A percentile compares a stretch with the other conserved stretches of the same genome.
These are phyloP conservation scores for Lasius fuliginosus DNA, from an alignment of 2,888 invertebrate genomes.

Conservation along the genomic window DNA sequence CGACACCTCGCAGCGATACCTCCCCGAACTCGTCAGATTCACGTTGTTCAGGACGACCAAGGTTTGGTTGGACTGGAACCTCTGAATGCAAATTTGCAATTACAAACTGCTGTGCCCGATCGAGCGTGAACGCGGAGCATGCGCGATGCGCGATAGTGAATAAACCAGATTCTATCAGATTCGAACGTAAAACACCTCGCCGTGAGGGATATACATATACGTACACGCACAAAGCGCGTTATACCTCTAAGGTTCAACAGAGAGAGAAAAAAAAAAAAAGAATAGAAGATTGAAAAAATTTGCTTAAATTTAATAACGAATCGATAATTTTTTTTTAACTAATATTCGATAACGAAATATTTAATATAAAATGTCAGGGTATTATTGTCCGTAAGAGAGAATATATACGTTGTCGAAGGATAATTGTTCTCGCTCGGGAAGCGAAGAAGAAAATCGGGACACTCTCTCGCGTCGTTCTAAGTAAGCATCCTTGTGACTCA, in stretches of 20 bases:
- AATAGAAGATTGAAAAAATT: neutral
- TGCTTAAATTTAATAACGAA: neutral
- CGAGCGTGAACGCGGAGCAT: constrained; percentile 46
- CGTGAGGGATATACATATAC: neutral
- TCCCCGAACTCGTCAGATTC: constrained; percentile 89
- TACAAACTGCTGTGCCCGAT: constrained; percentile 55
- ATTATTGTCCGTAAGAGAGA: neutral
- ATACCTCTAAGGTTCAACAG: neutral
- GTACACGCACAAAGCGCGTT: neutral
- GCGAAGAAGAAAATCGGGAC: neutral
- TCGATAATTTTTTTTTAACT: neutral
- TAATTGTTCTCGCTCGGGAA: neutral
- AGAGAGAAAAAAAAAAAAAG: neutral
- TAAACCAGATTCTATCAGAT: constrained; percentile 35
- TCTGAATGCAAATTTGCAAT: constrained; percentile 84
- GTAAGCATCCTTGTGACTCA: constrained; percentile 68
- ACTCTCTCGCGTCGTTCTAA: neutral
- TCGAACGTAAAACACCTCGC: constrained; percentile 28
- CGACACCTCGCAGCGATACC: constrained; percentile 91
- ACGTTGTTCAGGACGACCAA: constrained; percentile 90
- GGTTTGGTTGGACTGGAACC: constrained; percentile 90
- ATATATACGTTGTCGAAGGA: neutral
- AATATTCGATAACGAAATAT: neutral
- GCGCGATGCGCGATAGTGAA: constrained; percentile 38
- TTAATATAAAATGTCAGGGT: constrained; percentile 1